Base-by-base conservation (phyloP, 2,888 invertebrate species). In the Pterostichus niger region DNA sequence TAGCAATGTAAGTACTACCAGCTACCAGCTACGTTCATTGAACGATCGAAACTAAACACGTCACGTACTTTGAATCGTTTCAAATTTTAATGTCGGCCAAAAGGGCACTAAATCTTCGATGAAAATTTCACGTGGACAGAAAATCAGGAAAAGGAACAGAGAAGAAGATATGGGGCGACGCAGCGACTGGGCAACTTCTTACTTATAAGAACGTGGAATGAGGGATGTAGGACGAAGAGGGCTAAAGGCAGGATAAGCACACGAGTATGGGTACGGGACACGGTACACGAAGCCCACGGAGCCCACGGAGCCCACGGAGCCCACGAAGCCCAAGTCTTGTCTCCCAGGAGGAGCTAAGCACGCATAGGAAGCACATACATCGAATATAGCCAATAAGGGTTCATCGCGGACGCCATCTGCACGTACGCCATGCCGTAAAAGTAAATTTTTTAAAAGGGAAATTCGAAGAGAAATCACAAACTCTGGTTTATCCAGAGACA, bases 361-460 rank as follows among this genome's bases (percentile, higher is more conserved):
- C 77, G 49, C 77, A 80, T 80, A 64, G 52, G 52, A 64, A 64
- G 33, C 31, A 64, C 49, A 61, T 64, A 68, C 80, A 68, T 80
- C 52, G 68, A 78, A 78, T 78, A 78, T 68, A 24, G 80, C 49
- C 80, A 80, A 80, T 80, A 80, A 49, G 68, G 68, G 68, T 44
- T 61, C 59, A 78, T 78, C 78, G 78, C 44, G 68, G 35, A 31
- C 52, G 49, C 64, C 52, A 80, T 80, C 80, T 80, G 68, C 80
- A 80, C 80, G 80, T 80, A 64, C 52, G 33, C 52, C 68, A 49
- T 68, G 52, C 52, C 68, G 35, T 80, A 64, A 80, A 68, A 52
- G 80, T 80, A 80, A 80, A 80, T 64, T 80, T 64, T 80, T 80
- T 64, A 80, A 80, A 80, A 77, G 68, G 68, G 64, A 80, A 80